These are phyloP conservation scores for Parotia lawesii DNA, from an alignment of 2,113 vertebrate genomes.

Conservation along the genomic window DNA sequence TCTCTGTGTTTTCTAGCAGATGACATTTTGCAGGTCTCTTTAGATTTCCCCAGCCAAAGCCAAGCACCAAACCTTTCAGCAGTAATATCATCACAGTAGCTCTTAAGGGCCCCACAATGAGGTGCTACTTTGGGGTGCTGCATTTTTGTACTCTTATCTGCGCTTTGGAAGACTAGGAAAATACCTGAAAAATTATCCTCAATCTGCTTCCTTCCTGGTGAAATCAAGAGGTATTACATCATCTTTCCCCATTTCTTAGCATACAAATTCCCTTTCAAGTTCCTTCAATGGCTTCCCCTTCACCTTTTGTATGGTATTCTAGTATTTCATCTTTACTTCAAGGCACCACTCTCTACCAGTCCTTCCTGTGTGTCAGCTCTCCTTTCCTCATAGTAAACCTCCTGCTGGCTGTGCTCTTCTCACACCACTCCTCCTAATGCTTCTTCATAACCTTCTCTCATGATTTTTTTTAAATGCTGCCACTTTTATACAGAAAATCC, in stretches of 20 bases:
- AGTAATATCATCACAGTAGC: not conserved
- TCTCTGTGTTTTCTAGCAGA: not conserved
- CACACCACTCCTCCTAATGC: not conserved
- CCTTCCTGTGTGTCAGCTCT: not conserved
- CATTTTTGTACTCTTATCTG: not conserved
- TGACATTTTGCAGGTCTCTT: not conserved
- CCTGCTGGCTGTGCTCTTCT: constrained; percentile 1
- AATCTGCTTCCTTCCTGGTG: not conserved
- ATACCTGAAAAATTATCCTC: not conserved
- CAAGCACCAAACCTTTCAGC: not conserved
- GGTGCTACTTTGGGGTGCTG: not conserved
- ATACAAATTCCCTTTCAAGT: not conserved
- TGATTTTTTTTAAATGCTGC: constrained; percentile 2
- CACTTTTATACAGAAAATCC: not conserved
- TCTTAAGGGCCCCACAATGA: not conserved
- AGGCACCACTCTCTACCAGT: not conserved
- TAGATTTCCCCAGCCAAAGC: not conserved
- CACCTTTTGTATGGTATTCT: not conserved
- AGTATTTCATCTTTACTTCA: constrained; percentile 35
- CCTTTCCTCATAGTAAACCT: not conserved
- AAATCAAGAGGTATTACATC: not conserved
- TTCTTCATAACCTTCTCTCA: constrained; percentile 6
- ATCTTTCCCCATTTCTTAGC: not conserved
- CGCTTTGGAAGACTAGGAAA: not conserved
- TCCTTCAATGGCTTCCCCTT: constrained; percentile 16